Evolutionary conservation across 2,888 invertebrate genomes (phyloP).

Genomic region (Dorcus parallelipipedus): DNA sequence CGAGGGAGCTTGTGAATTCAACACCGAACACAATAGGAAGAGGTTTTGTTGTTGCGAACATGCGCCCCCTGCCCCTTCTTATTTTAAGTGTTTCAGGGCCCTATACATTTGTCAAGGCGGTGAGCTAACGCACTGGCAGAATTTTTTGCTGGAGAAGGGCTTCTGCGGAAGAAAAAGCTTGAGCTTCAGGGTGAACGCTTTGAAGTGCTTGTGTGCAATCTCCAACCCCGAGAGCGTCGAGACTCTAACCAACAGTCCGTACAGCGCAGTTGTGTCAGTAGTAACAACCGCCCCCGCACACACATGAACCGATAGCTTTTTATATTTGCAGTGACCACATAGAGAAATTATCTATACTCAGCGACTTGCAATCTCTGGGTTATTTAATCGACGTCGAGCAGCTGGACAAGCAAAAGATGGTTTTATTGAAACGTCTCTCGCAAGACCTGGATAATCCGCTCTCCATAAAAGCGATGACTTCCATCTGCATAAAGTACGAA

Average conservation of each 20-base stretch:
- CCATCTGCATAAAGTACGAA: conserved; percentile 35
- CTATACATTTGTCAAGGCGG: conserved; percentile 28
- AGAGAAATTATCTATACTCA: conserved; percentile 34
- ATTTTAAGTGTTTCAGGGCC: conserved; percentile 20
- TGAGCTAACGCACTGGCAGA: conserved; percentile 24
- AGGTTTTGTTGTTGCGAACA: background rate
- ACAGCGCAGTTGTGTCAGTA: conserved; percentile 34
- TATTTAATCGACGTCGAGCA: conserved; percentile 30
- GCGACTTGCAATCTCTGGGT: conserved; percentile 36
- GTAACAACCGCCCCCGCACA: background rate
- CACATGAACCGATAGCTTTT: background rate
- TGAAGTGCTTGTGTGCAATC: conserved; percentile 40
- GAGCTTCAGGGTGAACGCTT: conserved; percentile 31
- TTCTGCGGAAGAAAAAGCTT: conserved; percentile 19
- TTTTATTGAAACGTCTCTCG: conserved; percentile 34
- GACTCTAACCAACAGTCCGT: conserved; percentile 23
- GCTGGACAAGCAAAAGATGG: conserved; percentile 31
- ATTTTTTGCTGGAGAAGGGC: conserved; percentile 19
- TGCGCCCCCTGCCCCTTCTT: background rate
- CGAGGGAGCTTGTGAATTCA: too few species aligned
- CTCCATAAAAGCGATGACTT: conserved; percentile 35
- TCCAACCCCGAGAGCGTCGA: conserved; percentile 31
- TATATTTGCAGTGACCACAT: conserved; percentile 34
- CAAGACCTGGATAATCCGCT: conserved; percentile 26
- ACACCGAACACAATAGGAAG: background rate